Evolutionary conservation across 1,140 invertebrate genomes (phyloP).

Genomic region (Nephila pilipes): DNA sequence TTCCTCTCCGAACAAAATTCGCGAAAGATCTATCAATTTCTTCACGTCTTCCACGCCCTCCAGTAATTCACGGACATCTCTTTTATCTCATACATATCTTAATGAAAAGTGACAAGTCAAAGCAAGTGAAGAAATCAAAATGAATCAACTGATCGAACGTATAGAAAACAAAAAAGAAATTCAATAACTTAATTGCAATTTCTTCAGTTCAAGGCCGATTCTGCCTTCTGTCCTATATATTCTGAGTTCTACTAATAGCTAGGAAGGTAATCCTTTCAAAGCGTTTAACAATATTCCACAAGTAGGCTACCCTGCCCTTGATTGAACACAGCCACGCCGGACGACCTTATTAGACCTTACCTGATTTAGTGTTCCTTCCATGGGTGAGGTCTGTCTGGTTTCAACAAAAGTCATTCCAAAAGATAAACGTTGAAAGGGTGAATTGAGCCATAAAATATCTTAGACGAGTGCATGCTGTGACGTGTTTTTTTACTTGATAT

Average conservation of each 20-base stretch:
- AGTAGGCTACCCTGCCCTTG: constrained; percentile 8
- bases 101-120: not conserved
- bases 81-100: not conserved
- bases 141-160: not conserved
- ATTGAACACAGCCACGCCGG: not conserved
- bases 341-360: not conserved
- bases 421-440: not conserved
- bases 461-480: too few species aligned
- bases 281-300: not conserved
- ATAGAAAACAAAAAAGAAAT: not conserved
- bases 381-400: not conserved
- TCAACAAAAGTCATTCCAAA: not conserved
- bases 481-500: too few species aligned
- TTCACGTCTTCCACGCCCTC: not conserved
- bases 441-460: not conserved
- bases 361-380: not conserved
- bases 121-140: not conserved
- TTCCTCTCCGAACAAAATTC: not conserved
- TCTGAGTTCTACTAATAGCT: not conserved
- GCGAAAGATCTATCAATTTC: not conserved
- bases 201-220: constrained; percentile 11
- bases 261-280: not conserved
- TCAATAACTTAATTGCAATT: not conserved
- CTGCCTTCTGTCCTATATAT: not conserved
- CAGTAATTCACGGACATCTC: not conserved